Evolutionary conservation across 2,113 vertebrate genomes (phyloP), one percentile per base, ranked within the genome.

Genomic region (Pungitius pungitius): DNA sequence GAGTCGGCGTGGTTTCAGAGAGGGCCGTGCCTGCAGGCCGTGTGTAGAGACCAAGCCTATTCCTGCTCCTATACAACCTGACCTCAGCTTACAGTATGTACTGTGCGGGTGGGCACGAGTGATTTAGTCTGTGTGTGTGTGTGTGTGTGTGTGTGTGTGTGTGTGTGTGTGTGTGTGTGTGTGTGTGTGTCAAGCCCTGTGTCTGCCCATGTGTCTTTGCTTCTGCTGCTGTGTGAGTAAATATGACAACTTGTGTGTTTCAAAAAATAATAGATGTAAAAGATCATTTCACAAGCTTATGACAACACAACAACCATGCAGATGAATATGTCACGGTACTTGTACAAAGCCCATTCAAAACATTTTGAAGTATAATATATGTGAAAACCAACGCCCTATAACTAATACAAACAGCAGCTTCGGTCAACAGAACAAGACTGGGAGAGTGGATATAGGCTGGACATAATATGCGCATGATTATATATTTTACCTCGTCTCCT

Each of bases 401-500:
- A 51, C 12, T 54, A 55, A 65, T 42, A 30, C 45, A 73, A 69
- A 47, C 18, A 66, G 55, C 22, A 64, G 27, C 33, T 73, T 22
- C 18, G 55, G n/a, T 62, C 27, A 57, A 60, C 66, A 73, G 55
- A 68, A 12, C 13, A 5, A 82, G 9, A 59, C 27, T 39, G 27
- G 30, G 4, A 47, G 22, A 61, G 26, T 0, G 8, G 6, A 56
- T 24, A 61, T 45, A 54, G 24, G 17, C 52, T 42, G 54, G 54
- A 75, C 43, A 45, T 1, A 51, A 74, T 52, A 56, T 12, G 77
- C 61, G 60, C 55, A 67, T 60, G 40, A 60, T 35, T 8, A 47
- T n/a, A 40, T 15, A 8, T 59, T 95, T 99, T 99, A 99, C 98
- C 98, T 99, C 98, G 95, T 97, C 98, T 97, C 94, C 98, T 96